Evolutionary conservation across 2,797 vertebrate genomes (phyloP).

Genomic region (Chloroceryle inda): DNA sequence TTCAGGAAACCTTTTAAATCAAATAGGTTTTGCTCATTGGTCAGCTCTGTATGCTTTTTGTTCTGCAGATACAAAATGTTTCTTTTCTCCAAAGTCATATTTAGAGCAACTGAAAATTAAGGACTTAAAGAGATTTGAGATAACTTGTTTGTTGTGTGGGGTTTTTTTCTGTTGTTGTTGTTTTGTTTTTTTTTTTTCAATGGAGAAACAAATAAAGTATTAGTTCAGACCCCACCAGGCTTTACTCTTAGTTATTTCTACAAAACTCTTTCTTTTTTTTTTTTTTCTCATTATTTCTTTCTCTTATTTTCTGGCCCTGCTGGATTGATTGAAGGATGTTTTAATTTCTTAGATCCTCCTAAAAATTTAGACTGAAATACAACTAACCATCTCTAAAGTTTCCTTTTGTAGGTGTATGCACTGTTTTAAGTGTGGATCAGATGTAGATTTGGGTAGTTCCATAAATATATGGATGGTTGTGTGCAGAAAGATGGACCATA

Average conservation of each 20-base stretch:
- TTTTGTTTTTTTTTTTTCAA: background rate
- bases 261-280: background rate
- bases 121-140: background rate
- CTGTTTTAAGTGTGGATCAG: background rate
- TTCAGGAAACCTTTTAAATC: slow-evolving; percentile 76
- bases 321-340: background rate
- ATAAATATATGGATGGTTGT: background rate
- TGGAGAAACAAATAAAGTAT: background rate
- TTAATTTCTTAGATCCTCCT: background rate
- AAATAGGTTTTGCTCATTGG: slow-evolving; percentile 55
- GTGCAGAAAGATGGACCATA: accelerated
- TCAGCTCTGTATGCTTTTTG: slow-evolving; percentile 56
- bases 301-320: background rate
- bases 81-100: slow-evolving; percentile 32
- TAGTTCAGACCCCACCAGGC: background rate
- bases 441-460: background rate
- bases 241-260: background rate
- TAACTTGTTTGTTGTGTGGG: background rate
- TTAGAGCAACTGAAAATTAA: slow-evolving; percentile 34
- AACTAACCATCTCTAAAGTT: background rate
- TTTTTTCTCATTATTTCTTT: background rate
- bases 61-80: slow-evolving; percentile 47
- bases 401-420: background rate
- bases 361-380: background rate
- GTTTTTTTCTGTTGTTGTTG: too few relatives aligned